Evolutionary conservation across 1,140 invertebrate species (phyloP).

Genomic region (Pentalonia nigronervosa): DNA sequence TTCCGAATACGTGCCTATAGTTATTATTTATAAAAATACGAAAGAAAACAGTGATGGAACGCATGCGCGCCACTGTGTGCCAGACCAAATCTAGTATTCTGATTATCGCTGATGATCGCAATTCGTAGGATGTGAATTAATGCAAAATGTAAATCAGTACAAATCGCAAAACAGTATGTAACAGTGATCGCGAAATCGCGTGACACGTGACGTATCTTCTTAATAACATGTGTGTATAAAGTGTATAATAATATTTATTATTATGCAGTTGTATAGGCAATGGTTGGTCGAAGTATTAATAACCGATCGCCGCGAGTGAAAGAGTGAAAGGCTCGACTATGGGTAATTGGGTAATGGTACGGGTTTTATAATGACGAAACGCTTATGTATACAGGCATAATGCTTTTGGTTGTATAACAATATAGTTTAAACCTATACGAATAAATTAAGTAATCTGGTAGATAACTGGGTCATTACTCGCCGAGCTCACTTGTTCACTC

Average conservation of each 20-base stretch:
- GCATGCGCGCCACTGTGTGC: not conserved
- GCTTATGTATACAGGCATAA: not conserved
- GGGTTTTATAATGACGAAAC: not conserved
- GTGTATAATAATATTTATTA: not conserved
- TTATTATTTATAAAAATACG: not conserved
- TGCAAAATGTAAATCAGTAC: too few relatives aligned
- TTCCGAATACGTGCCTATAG: not conserved
- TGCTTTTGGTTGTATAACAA: not conserved
- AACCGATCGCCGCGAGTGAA: not conserved
- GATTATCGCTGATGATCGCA: too few relatives aligned
- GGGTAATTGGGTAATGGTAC: not conserved
- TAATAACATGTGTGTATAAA: too few relatives aligned
- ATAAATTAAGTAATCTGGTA: not conserved
- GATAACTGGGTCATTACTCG: not conserved
- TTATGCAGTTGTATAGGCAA: not conserved
- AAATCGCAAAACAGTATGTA: too few relatives aligned
- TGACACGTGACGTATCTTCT: too few relatives aligned
- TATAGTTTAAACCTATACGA: not conserved
- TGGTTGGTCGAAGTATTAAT: not conserved
- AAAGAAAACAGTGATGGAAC: not conserved
- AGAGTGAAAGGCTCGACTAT: not conserved
- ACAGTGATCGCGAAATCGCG: too few relatives aligned
- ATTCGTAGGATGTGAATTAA: too few relatives aligned
- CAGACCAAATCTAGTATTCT: not conserved
- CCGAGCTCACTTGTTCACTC: not conserved